Evolutionary conservation across 2,113 vertebrate species (phyloP).

Genomic region (Seriola dumerili): DNA sequence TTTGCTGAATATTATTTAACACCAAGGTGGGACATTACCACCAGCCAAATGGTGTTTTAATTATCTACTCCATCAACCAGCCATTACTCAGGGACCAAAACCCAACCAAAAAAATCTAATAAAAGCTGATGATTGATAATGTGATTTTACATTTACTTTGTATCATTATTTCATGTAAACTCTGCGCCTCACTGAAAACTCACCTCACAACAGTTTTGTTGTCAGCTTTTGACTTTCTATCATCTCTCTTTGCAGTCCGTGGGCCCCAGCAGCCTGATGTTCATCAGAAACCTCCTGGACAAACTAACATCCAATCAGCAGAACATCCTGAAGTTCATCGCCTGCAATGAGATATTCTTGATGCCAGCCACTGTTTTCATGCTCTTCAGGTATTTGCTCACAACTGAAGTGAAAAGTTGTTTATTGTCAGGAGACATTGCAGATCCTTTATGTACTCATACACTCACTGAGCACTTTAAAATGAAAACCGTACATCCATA

Average conservation of each 20-base stretch:
- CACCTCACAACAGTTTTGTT: background rate
- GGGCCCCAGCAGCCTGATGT: slow-evolving; percentile 91
- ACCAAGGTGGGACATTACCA: slow-evolving; percentile 1
- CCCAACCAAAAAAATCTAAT: slow-evolving; percentile 1
- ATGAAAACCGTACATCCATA: too few species aligned
- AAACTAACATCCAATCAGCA: slow-evolving; percentile 96
- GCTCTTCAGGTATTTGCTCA: slow-evolving; percentile 92
- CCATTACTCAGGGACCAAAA: background rate
- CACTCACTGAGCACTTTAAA: too few species aligned
- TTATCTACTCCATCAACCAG: slow-evolving; percentile 23
- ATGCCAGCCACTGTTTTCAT: slow-evolving; percentile 99
- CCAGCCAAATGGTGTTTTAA: slow-evolving; percentile 45
- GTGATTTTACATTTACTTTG: background rate
- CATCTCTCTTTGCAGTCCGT: slow-evolving; percentile 84
- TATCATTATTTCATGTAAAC: background rate
- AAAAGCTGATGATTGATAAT: slow-evolving; percentile 4
- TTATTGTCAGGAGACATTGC: background rate
- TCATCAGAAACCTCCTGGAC: slow-evolving; percentile 92
- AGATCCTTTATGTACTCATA: background rate
- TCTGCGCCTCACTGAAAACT: background rate
- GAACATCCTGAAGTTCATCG: slow-evolving; percentile 98
- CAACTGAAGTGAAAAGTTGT: background rate
- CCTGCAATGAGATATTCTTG: slow-evolving; percentile 98
- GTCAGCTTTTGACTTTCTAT: background rate
- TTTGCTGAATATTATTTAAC: slow-evolving; percentile 2